phyloP scores from a whole-genome alignment of 2,113 vertebrate species.

The Charina bottae region DNA sequence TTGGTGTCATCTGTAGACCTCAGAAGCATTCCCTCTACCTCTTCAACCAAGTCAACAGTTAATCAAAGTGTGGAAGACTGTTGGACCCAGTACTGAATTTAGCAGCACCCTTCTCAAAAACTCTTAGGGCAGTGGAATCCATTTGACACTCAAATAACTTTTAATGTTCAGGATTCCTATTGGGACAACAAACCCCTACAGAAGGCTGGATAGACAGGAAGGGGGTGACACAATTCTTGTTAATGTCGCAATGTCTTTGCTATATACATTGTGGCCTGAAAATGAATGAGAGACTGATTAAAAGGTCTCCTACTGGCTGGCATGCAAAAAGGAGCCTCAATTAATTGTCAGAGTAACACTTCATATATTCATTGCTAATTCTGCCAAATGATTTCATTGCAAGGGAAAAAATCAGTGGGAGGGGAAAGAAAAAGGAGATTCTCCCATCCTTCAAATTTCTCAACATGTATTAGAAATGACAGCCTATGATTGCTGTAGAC shows the following conservation, averaged over 20 bases:
- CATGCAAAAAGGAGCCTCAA: conserved; percentile 40
- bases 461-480: conserved; percentile 79
- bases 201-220: background rate
- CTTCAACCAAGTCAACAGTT: too few relatives aligned
- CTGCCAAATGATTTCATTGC: conserved; percentile 66
- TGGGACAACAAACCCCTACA: background rate
- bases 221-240: background rate
- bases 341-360: conserved; percentile 57
- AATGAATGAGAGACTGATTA: conserved; percentile 31
- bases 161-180: background rate
- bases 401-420: background rate
- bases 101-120: background rate
- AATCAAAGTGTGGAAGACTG: too few relatives aligned
- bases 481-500: conserved; percentile 88
- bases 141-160: background rate
- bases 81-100: too few relatives aligned
- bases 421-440: conserved; percentile 59
- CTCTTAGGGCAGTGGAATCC: background rate
- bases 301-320: background rate
- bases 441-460: conserved; percentile 73
- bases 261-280: background rate
- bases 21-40: too few relatives aligned
- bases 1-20: too few relatives aligned
- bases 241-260: background rate
- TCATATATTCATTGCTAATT: conserved; percentile 66